Base-by-base conservation (phyloP, 2,888 invertebrate genomes). In the Homarus gammarus region DNA sequence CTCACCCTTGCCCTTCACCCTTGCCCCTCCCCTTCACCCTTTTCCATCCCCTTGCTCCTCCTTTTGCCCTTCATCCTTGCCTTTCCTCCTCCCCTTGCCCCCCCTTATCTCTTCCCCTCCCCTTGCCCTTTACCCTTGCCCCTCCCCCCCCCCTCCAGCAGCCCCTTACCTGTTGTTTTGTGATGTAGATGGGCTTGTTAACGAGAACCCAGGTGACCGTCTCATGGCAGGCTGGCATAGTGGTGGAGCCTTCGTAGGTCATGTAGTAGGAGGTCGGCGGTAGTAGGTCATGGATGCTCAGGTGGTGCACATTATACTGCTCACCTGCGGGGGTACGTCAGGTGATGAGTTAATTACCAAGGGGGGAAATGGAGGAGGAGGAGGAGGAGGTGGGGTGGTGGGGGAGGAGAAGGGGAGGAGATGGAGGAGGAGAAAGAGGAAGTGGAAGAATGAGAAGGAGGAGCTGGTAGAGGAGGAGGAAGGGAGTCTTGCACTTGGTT, bases 151-250 rank as follows among this genome's bases (percentile, higher is more conserved):
- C 36, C 33, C 72, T 15, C 33, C 38, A 22, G n/a, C 33, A 31
- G 27, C 2, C n/a, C n/a, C 27, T 38, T 73, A 91, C 92, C 90
- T 91, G 90, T 27, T 77, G 68, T 22, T 91, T 89, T 92, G 98
- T 98, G 94, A 99, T 98, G 95, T 99, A 99, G 94, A 99, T 98
- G 92, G 99, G 99, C 94, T 98, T 98, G 95, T 99, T 99, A 94
- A 99, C 95, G 93, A 99, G 97, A 94, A 99, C 95, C 99, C 99
- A 99, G 93, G 99, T 99, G 94, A 99, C 99, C 38, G 99, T 99
- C 95, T 99, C 99, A 94, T 98, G 97, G 95, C 99, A 99, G 92
- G 98, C 98, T 2, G 99, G 99, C 94, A 98, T 97, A 85, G 99
- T 99, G 89, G 98, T 97, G 72, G 99, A 99, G 81, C 99, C 99